Percentiles rank a stretch among this genome's conserved stretches.
Conservation (phyloP, 1,140 invertebrate species). For the Andrena cerasifolii region DNA sequence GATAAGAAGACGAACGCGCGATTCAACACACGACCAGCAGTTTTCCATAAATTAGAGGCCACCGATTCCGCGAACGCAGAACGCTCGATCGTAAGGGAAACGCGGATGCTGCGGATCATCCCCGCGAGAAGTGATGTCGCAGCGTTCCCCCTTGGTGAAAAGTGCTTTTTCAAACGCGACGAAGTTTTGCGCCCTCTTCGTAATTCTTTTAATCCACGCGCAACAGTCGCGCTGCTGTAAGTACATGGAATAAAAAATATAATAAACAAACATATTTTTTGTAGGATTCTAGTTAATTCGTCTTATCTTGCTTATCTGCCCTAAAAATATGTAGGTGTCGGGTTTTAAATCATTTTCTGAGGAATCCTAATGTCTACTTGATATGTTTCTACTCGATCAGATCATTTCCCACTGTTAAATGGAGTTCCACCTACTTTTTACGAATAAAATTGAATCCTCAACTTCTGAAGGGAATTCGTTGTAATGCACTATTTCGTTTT, state of each 20-base stretch:
- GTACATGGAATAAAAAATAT: too few species aligned
- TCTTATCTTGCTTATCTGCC: too few species aligned
- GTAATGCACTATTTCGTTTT: too few species aligned
- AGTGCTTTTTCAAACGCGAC: not conserved
- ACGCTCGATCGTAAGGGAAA: not conserved
- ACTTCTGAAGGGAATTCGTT: too few species aligned
- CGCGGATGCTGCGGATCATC: not conserved
- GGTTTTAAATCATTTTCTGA: too few species aligned
- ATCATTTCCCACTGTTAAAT: too few species aligned
- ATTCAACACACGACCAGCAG: not conserved
- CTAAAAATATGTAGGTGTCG: too few species aligned
- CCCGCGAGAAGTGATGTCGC: not conserved
- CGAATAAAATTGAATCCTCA: too few species aligned
- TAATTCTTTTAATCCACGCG: not conserved
- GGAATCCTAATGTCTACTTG: too few species aligned
- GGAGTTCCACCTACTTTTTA: too few species aligned
- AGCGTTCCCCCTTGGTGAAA: too few species aligned
- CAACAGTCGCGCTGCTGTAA: not conserved
- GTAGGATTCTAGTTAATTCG: too few species aligned
- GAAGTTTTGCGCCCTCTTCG: not conserved
- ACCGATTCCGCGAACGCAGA: not conserved
- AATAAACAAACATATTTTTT: not conserved
- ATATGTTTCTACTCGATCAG: not conserved
- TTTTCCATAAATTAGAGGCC: conserved; percentile 14
- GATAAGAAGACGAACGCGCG: not conserved